phyloP scores from a whole-genome alignment of 2,888 invertebrate species.

The Rotaria macrura region DNA sequence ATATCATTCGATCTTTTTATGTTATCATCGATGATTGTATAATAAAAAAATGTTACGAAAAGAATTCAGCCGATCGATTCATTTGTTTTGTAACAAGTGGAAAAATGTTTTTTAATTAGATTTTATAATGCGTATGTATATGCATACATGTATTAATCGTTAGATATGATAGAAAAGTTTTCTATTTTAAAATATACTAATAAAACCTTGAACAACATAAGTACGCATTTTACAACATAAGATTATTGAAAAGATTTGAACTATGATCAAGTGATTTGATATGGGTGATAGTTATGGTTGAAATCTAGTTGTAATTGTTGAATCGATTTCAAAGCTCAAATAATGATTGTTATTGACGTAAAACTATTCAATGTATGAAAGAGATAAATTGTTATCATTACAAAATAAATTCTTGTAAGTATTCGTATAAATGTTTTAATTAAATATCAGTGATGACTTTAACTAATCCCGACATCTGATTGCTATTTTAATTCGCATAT shows the following conservation, averaged over 20 bases:
- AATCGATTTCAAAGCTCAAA: too few species aligned
- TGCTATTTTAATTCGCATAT: too few species aligned
- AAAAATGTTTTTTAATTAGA: not conserved
- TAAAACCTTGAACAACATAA: not conserved
- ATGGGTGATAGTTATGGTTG: not conserved
- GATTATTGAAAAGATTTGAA: not conserved
- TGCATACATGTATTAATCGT: not conserved
- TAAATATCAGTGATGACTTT: too few species aligned
- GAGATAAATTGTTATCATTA: too few species aligned
- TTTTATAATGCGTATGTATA: not conserved
- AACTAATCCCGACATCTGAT: too few species aligned
- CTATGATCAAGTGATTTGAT: not conserved
- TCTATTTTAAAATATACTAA: not conserved
- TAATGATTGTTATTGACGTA: too few species aligned
- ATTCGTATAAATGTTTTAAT: too few species aligned
- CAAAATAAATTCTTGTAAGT: too few species aligned
- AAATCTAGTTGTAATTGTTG: too few species aligned
- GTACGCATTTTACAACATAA: not conserved
- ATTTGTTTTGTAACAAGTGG: not conserved
- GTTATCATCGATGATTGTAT: not conserved
- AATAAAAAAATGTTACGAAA: not conserved
- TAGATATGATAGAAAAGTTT: not conserved
- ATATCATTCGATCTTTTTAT: not conserved
- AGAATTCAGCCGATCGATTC: too few species aligned
- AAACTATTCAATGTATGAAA: too few species aligned